Percentiles rank a stretch among this genome's conserved stretches.
Evolutionary conservation across 1,140 invertebrate species (phyloP).

Genomic region (Macrotrachela quadricornifera): DNA sequence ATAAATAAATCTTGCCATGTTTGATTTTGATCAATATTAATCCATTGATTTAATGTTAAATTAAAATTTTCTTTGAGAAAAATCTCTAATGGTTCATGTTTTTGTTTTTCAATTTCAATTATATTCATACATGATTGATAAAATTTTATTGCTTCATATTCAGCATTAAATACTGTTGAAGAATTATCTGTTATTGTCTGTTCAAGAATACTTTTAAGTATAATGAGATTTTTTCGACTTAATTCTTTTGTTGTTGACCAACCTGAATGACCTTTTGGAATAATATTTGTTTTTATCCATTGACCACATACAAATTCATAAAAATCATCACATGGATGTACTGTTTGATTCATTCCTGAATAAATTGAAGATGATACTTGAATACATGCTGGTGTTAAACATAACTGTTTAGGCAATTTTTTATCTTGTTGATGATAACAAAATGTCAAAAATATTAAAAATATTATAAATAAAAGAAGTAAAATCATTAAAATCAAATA

Average conservation of each 20-base stretch:
- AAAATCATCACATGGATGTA: conserved; percentile 78
- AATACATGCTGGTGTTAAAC: not conserved
- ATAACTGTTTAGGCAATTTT: not conserved
- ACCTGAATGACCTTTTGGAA: conserved; percentile 6
- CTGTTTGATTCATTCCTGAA: conserved; percentile 11
- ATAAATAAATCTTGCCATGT: too few species aligned
- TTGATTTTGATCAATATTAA: too few species aligned
- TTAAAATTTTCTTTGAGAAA: conserved; percentile 44
- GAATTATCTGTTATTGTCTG: not conserved
- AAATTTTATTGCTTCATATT: conserved; percentile 66
- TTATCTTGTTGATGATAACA: not conserved
- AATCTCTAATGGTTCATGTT: conserved; percentile 52
- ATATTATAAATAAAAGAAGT: too few species aligned
- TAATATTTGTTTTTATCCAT: conserved; percentile 12
- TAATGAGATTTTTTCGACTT: not conserved
- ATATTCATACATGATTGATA: conserved; percentile 76
- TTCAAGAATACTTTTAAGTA: not conserved
- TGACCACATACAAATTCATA: conserved; percentile 65
- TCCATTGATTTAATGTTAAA: conserved; percentile 16
- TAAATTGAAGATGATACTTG: not conserved
- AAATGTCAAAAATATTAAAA: too few species aligned
- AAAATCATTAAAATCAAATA: too few species aligned
- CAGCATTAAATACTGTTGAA: conserved; percentile 41
- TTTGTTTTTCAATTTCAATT: conserved; percentile 63
- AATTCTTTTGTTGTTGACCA: conserved; percentile 3